Evolutionary conservation across 1,140 invertebrate genomes (phyloP).

Genomic region (Nasonia vitripennis): DNA sequence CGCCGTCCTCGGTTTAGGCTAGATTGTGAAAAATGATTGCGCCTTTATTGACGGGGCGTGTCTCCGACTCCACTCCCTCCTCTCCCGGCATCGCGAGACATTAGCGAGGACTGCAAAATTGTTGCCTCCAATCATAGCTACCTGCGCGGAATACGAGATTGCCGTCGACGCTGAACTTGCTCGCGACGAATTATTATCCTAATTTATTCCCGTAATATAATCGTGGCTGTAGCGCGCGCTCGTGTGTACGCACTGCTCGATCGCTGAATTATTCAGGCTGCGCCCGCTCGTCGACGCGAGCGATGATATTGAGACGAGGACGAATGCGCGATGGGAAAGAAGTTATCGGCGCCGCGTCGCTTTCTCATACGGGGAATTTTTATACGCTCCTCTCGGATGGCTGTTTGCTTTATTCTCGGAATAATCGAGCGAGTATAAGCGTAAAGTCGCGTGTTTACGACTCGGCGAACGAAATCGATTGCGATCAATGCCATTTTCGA

Average conservation of each 20-base stretch:
- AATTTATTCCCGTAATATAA: constrained; percentile 50
- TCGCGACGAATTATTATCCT: constrained; percentile 47
- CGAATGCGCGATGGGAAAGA: constrained; percentile 46
- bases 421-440: not conserved
- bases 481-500: not conserved
- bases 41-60: constrained; percentile 61
- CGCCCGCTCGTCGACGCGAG: constrained; percentile 10
- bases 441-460: not conserved
- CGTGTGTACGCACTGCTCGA: not conserved
- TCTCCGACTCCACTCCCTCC: not conserved
- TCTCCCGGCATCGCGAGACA: constrained; percentile 52
- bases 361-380: constrained; percentile 4
- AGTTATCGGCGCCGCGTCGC: constrained; percentile 9
- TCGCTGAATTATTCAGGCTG: constrained; percentile 49
- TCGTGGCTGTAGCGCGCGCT: not conserved
- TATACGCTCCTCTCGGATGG: not conserved
- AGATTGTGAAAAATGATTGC: constrained; percentile 71
- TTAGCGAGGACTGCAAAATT: constrained; percentile 63
- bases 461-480: not conserved
- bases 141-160: constrained; percentile 63
- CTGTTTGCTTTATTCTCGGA: not conserved
- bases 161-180: constrained; percentile 10
- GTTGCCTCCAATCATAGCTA: constrained; percentile 65
- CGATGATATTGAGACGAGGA: constrained; percentile 46
- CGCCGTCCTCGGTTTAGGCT: constrained; percentile 6